Percentiles rank a stretch among this genome's conserved stretches.
Evolutionary conservation across 1,140 invertebrate species (phyloP).

Genomic region (Leptopilina clavipes): DNA sequence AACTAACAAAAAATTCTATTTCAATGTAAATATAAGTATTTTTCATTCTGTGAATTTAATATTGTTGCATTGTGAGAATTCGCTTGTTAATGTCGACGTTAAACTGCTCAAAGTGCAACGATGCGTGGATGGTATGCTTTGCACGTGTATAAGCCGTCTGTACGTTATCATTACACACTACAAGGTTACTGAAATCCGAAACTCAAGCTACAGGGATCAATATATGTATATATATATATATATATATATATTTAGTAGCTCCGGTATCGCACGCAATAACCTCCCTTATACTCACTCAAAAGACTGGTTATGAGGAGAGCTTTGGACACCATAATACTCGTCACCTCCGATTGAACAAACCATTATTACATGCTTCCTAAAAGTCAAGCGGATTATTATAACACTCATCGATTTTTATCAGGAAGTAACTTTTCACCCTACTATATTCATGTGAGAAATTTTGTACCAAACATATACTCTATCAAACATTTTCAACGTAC

Average conservation of each 20-base stretch:
- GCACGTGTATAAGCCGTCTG: slow-evolving; percentile 2
- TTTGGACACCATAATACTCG: background rate
- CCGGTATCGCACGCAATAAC: too few relatives aligned
- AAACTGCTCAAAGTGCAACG: background rate
- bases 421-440: too few relatives aligned
- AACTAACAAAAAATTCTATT: too few relatives aligned
- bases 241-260: background rate
- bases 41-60: background rate
- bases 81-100: slow-evolving; percentile 1
- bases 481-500: too few relatives aligned
- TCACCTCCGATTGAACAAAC: slow-evolving; percentile 2
- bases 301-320: background rate
- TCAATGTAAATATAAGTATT: background rate
- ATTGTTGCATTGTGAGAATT: background rate
- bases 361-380: background rate
- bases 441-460: too few relatives aligned
- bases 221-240: background rate
- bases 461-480: too few relatives aligned
- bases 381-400: background rate
- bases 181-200: slow-evolving; percentile 11
- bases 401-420: too few relatives aligned
- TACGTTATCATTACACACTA: slow-evolving; percentile 26
- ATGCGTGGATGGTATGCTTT: slow-evolving; percentile 3
- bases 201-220: slow-evolving; percentile 11
- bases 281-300: too few relatives aligned